phyloP scores from a whole-genome alignment of 2,797 vertebrate genomes.

The Strix occidentalis region DNA sequence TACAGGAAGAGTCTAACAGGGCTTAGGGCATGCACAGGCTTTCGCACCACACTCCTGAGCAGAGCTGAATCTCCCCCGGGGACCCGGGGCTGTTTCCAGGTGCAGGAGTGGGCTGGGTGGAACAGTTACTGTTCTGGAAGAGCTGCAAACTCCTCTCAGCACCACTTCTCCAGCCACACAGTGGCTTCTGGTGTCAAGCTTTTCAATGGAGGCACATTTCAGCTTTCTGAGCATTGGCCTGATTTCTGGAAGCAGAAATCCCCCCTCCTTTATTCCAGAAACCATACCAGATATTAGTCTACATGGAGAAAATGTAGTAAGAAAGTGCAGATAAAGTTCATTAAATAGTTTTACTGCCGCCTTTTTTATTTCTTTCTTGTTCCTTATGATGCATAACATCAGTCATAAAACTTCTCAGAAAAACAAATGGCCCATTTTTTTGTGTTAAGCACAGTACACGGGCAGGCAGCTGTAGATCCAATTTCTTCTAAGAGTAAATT shows the following conservation, averaged over 20 bases:
- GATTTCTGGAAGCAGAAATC: background rate
- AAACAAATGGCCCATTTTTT: background rate
- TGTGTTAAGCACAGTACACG: background rate
- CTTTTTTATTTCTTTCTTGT: background rate
- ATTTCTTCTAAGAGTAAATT: background rate
- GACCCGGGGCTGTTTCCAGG: too few relatives aligned
- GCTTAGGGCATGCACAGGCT: background rate
- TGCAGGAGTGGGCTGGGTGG: rapidly evolving
- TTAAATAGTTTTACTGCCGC: background rate
- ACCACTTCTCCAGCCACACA: background rate
- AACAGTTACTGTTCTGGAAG: background rate
- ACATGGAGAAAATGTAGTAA: background rate
- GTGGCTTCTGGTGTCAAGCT: background rate
- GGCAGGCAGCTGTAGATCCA: background rate
- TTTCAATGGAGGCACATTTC: background rate
- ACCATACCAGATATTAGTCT: background rate
- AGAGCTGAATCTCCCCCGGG: background rate
- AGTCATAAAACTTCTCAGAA: background rate
- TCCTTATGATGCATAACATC: background rate
- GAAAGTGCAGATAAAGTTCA: background rate
- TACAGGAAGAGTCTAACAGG: background rate
- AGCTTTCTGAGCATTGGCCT: background rate
- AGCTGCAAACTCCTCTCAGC: background rate
- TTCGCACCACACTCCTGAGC: too few relatives aligned
- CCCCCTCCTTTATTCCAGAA: background rate